Base-by-base conservation (phyloP, 2,113 vertebrate genomes). In the Austrofundulus limnaeus region DNA sequence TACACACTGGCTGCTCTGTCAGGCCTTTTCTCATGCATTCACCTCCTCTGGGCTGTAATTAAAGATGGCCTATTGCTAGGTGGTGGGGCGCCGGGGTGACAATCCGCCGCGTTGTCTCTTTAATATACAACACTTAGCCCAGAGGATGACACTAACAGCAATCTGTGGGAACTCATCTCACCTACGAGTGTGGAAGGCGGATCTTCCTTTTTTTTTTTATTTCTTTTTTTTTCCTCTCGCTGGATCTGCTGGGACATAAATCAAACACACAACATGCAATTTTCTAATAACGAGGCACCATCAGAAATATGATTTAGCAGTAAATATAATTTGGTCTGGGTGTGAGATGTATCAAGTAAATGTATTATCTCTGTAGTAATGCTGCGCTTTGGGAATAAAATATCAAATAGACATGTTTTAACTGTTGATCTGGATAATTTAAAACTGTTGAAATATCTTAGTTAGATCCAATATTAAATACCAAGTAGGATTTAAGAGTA, bases 1-100 rank as follows among this genome's bases (percentile, higher is more conserved):
- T 94, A 92, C 94, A 94, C 93, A 94, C 93, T 86, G 94, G 92
- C 73, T 92, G 91, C 92, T 91, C 89, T 80, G 87, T 88, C 87
- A 87, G 85, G 84, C 80, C 75, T 84, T 89, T 88, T 88, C 90
- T 89, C 82, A 90, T 82, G 81, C 90, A 73, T 83, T 86, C 88
- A 79, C 85, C 84, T 80, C 80, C 15, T 63, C 81, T 67, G 54
- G 77, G 75, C 83, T 82, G 70, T 92, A 92, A 92, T 92, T 92
- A 92, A 89, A 88, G 80, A 87, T 87, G 82, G 83, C 83, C 87
- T 83, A 78, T 81, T 85, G 80, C 84, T 81, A 80, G 83, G 78
- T 57, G 70, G 62, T 61, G 69, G 77, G 77, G 82, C 78, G 23
- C 82, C 59, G 1, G 84, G 81, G 80, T 83, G 72, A 89, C 87